Evolutionary conservation across 1,140 invertebrate species (phyloP).

Genomic region (Holotrichia oblita): DNA sequence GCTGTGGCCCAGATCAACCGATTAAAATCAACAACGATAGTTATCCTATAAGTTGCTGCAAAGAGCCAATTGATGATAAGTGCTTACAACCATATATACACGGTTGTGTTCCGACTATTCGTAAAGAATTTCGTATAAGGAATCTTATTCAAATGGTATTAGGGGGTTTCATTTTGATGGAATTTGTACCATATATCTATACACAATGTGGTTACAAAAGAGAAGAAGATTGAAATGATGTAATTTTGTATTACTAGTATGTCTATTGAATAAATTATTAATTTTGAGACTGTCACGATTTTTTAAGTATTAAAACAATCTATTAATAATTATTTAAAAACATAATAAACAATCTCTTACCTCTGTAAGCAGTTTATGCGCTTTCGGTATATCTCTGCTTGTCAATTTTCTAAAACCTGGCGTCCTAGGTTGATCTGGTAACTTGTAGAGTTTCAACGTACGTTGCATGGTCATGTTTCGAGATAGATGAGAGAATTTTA

Average conservation of each 20-base stretch:
- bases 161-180: neutral
- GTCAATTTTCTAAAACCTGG: conserved; percentile 83
- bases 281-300: too few relatives aligned
- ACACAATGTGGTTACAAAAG: neutral
- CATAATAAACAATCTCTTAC: conserved; percentile 56
- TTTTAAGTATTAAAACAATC: too few relatives aligned
- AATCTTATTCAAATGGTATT: neutral
- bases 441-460: conserved; percentile 94
- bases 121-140: neutral
- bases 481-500: conserved; percentile 94
- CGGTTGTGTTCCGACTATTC: neutral
- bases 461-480: conserved; percentile 99
- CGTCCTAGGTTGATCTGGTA: conserved; percentile 88
- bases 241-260: too few relatives aligned
- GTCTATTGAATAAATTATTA: too few relatives aligned
- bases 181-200: neutral
- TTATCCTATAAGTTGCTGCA: neutral
- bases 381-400: conserved; percentile 79
- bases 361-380: conserved; percentile 80
- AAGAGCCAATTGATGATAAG: neutral
- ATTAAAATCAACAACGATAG: neutral
- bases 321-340: neutral
- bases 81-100: neutral
- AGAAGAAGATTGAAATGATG: neutral
- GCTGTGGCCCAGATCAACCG: neutral